phyloP scores from a whole-genome alignment of 1,140 invertebrate genomes.

The Macrosteles quadrilineatus region DNA sequence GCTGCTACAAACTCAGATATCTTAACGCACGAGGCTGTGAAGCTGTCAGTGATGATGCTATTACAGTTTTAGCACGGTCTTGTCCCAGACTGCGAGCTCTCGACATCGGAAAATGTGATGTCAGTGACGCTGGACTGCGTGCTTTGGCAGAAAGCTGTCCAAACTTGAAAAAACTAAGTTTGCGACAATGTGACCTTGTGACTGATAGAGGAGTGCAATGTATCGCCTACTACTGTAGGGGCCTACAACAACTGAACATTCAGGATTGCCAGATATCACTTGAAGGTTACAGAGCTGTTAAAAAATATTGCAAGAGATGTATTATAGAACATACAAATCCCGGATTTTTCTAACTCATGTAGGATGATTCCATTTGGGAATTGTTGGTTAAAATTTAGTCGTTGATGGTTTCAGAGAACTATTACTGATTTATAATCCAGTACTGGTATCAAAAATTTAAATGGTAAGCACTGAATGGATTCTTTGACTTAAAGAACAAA shows the following conservation, averaged over 20 bases:
- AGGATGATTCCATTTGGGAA: too few species aligned
- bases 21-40: constrained; percentile 90
- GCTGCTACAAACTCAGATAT: constrained; percentile 88
- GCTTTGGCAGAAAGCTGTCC: constrained; percentile 85
- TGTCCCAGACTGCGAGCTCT: constrained; percentile 82
- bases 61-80: constrained; percentile 77
- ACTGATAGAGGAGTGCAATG: constrained; percentile 84
- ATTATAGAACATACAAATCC: constrained; percentile 95
- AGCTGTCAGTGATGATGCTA: constrained; percentile 86
- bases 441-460: too few species aligned
- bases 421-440: too few species aligned
- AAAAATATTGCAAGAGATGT: constrained; percentile 86
- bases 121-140: constrained; percentile 82
- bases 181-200: constrained; percentile 86
- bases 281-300: constrained; percentile 86
- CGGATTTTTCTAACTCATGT: constrained; percentile 69
- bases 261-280: constrained; percentile 87
- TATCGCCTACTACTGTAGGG: constrained; percentile 83
- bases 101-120: constrained; percentile 90
- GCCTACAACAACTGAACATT: constrained; percentile 86
- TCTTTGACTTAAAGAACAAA: too few species aligned
- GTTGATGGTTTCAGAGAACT: too few species aligned
- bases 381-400: too few species aligned
- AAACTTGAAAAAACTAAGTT: constrained; percentile 85
- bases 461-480: too few species aligned